These are phyloP conservation scores for Poeciliopsis occidentalis DNA, from an alignment of 2,113 vertebrate genomes.

Conservation along the genomic window DNA sequence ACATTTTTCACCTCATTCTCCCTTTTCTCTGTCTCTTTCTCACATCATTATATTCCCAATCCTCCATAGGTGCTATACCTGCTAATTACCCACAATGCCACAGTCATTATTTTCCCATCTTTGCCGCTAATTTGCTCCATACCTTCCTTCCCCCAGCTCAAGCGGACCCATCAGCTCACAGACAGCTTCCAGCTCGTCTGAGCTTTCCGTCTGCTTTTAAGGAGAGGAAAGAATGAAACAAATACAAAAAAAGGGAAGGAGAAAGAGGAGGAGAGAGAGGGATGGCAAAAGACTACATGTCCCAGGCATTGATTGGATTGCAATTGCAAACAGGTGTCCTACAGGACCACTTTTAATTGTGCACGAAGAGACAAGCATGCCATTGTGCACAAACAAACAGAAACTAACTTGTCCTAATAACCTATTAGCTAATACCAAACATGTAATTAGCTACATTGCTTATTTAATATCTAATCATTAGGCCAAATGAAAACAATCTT, in stretches of 20 bases:
- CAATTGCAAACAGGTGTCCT: constrained; percentile 65
- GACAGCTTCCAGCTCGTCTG: constrained; percentile 71
- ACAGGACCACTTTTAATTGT: constrained; percentile 64
- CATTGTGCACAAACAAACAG: constrained; percentile 35
- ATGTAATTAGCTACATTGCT: constrained; percentile 66
- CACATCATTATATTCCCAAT: constrained; percentile 76
- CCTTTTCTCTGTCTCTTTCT: constrained; percentile 62
- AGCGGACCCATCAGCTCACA: constrained; percentile 62
- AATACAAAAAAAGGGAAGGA: constrained; percentile 31
- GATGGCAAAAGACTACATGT: constrained; percentile 48
- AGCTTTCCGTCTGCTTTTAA: constrained; percentile 68
- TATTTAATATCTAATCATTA: constrained; percentile 78
- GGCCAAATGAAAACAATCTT: constrained; percentile 68
- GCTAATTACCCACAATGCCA: constrained; percentile 80
- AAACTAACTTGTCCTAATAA: constrained; percentile 61
- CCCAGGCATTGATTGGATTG: constrained; percentile 68
- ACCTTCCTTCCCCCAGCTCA: constrained; percentile 57
- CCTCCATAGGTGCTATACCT: constrained; percentile 76
- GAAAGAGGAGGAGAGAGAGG: constrained; percentile 16
- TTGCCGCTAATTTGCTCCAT: constrained; percentile 73
- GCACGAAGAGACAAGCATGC: constrained; percentile 42
- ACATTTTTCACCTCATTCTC: constrained; percentile 71
- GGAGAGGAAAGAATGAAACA: constrained; percentile 43
- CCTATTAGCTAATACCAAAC: constrained; percentile 65
- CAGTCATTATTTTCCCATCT: constrained; percentile 79